Evolutionary conservation across 1,140 invertebrate genomes (phyloP), one percentile per base, ranked within the genome.

Genomic region (Adoxophyes honmai): DNA sequence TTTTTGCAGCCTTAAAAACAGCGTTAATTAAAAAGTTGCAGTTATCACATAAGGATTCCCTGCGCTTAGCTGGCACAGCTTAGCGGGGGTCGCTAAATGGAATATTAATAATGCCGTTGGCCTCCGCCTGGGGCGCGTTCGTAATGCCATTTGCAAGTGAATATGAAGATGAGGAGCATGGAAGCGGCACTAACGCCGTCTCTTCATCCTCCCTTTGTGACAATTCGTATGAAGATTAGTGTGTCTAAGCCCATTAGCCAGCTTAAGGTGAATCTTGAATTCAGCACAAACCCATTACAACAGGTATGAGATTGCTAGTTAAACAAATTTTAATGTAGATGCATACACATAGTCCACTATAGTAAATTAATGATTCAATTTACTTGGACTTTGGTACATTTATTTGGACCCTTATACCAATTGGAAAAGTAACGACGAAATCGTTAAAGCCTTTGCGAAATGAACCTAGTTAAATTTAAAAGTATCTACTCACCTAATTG

Each of bases 1-100:
- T 64, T 70, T 64, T 66, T 64, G 39, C 57, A 34, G 39, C 53
- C 59, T 71, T 71, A 66, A 78, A 71, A 70, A 62, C 60, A 54
- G 70, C 44, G 38, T 70, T 84, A 81, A 81, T 81, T 84, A 80
- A 84, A 78, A 81, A 77, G 67, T 76, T 75, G 68, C 68, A 75
- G 70, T 79, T 75, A 73, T 73, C 59, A 66, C 68, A 58, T 73
- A 74, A 68, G 70, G 68, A 66, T 73, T 71, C 66, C 44, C 64
- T 16, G 55, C 28, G 60, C 52, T 66, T 59, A 57, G 61, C 62
- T 51, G 51, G 55, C 37, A 36, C 28, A 59, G 55, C 61, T 53
- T 39, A 56, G 38, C 55, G 42, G 58, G 62, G 57, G 62, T 52
- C 52, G 59, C 53, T 68, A 75, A 72, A 74, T 73, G 66, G 67